phyloP scores from a whole-genome alignment of 2,113 vertebrate genomes.

The Leptocoma aspasia region DNA sequence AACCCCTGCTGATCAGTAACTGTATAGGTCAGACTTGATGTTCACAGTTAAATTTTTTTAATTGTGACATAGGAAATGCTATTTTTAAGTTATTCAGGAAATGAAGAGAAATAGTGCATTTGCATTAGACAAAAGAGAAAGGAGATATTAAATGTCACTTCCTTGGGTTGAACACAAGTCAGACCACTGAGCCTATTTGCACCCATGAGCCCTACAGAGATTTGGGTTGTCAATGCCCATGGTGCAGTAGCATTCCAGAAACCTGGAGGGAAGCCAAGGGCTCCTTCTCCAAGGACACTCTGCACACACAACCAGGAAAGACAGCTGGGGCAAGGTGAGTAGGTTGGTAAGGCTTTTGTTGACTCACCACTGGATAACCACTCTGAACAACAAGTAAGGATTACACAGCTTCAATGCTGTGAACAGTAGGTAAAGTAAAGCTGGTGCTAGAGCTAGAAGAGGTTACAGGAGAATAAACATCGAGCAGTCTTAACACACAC shows the following conservation, averaged over 20 bases:
- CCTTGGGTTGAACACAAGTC: background rate
- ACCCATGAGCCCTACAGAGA: background rate
- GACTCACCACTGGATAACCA: background rate
- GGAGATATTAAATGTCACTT: background rate
- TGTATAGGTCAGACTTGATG: background rate
- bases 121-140: background rate
- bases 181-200: background rate
- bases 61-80: background rate
- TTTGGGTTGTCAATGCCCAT: rapidly evolving
- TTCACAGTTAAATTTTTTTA: background rate
- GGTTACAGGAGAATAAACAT: background rate
- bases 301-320: background rate
- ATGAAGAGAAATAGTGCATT: background rate
- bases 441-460: background rate
- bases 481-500: background rate
- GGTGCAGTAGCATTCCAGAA: background rate
- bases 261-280: background rate
- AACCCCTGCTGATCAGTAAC: background rate
- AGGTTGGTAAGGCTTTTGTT: background rate
- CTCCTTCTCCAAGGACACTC: background rate
- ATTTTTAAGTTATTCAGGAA: background rate
- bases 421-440: background rate
- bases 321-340: background rate
- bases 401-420: background rate
- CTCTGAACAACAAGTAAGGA: background rate